A percentile compares a stretch with the other conserved stretches of the same genome.
Evolutionary conservation across 2,888 invertebrate species (phyloP).

Genomic region (Sarcophaga variegata): DNA sequence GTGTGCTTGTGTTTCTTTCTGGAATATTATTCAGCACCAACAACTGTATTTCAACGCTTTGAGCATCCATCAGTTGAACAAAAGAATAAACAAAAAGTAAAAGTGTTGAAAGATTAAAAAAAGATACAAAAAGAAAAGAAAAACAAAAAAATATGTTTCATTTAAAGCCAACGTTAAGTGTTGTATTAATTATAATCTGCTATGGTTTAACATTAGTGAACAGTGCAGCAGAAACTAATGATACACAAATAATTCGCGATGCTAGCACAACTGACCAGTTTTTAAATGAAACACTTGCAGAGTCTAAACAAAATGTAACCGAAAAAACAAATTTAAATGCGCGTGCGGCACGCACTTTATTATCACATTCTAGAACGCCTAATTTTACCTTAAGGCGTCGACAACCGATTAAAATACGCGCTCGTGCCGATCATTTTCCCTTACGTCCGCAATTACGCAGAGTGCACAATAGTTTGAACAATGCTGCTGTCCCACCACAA

Average conservation of each 20-base stretch:
- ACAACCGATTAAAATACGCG: conserved; percentile 71
- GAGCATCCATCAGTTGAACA: neutral
- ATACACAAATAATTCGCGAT: conserved; percentile 17
- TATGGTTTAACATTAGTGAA: conserved; percentile 15
- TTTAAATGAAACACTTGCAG: conserved; percentile 21
- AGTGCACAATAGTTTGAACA: conserved; percentile 71
- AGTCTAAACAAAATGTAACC: conserved; percentile 26
- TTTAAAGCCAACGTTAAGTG: conserved; percentile 47
- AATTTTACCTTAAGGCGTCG: conserved; percentile 68
- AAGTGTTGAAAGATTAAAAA: conserved; percentile 50
- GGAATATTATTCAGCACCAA: neutral
- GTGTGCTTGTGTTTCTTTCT: too few relatives aligned
- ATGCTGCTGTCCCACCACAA: conserved; percentile 63
- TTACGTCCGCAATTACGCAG: conserved; percentile 73
- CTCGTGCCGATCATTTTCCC: conserved; percentile 73
- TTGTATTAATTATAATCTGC: conserved; percentile 38
- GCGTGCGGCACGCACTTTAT: conserved; percentile 73
- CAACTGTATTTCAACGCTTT: conserved; percentile 13
- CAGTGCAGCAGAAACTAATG: conserved; percentile 18
- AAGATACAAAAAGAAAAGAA: conserved; percentile 24
- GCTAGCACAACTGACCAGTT: conserved; percentile 13
- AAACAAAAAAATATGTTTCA: conserved; percentile 43
- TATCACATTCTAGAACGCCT: conserved; percentile 67
- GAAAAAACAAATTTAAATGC: conserved; percentile 1
- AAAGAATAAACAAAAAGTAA: conserved; percentile 38